These are phyloP conservation scores for Ferdinandea cuprea DNA, from an alignment of 2,888 invertebrate species.

Conservation along the genomic window DNA sequence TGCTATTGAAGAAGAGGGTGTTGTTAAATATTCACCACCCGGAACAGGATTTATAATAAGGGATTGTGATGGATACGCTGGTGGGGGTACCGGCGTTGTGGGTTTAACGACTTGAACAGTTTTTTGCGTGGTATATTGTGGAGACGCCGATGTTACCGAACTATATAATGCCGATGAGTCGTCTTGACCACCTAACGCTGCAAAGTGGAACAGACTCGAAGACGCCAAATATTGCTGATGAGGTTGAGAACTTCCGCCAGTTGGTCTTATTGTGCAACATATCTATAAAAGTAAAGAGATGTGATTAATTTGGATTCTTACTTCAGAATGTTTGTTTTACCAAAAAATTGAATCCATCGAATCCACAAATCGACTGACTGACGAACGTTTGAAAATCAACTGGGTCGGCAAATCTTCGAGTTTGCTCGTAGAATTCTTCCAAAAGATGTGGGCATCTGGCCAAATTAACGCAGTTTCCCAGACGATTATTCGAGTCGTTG, in stretches of 20 bases:
- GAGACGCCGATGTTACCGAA: background rate
- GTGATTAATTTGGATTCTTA: background rate
- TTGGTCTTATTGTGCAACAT: constrained; percentile 76
- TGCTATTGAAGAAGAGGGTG: background rate
- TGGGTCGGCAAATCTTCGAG: constrained; percentile 76
- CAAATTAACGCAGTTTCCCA: constrained; percentile 85
- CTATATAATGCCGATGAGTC: background rate
- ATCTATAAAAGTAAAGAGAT: constrained; percentile 72
- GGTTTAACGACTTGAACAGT: background rate
- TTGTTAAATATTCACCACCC: constrained; percentile 8
- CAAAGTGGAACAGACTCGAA: constrained; percentile 37
- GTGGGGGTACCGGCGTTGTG: background rate
- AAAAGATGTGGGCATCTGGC: constrained; percentile 84
- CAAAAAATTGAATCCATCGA: constrained; percentile 86
- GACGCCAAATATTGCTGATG: background rate
- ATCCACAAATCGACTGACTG: constrained; percentile 88
- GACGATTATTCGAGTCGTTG: constrained; percentile 83
- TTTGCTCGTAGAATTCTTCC: constrained; percentile 77
- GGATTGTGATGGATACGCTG: no score
- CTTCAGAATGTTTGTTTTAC: constrained; percentile 82
- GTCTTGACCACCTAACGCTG: constrained; percentile 26
- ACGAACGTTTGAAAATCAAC: constrained; percentile 83
- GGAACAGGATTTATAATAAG: constrained; percentile 33
- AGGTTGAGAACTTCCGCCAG: background rate
- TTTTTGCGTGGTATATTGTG: background rate